phyloP scores from a whole-genome alignment of 2,113 vertebrate species.

The Podiceps cristatus region DNA sequence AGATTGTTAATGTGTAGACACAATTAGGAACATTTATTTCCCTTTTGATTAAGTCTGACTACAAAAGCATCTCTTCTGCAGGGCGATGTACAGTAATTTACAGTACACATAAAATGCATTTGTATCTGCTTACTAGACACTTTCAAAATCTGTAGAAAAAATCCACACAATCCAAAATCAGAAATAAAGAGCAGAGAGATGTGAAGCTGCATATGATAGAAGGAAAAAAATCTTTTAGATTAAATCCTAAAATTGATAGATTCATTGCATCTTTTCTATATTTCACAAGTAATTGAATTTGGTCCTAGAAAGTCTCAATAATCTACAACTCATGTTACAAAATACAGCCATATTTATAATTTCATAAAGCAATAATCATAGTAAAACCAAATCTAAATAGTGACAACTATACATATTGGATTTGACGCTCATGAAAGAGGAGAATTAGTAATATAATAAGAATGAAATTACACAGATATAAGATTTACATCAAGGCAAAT shows the following conservation, averaged over 20 bases:
- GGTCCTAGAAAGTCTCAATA: background rate
- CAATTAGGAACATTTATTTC: background rate
- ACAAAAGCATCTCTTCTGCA: background rate
- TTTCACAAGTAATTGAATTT: background rate
- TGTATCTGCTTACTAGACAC: background rate
- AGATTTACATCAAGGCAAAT: slow-evolving; percentile 15
- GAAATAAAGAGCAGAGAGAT: background rate
- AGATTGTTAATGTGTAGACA: background rate
- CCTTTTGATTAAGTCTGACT: background rate
- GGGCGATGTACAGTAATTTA: background rate
- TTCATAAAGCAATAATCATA: background rate
- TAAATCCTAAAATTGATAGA: background rate
- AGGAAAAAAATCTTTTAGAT: background rate
- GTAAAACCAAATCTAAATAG: background rate
- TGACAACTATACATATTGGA: background rate
- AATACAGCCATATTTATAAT: background rate
- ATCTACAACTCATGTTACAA: background rate
- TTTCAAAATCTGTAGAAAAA: background rate
- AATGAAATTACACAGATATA: background rate
- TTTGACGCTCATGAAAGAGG: background rate
- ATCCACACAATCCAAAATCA: background rate
- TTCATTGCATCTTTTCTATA: background rate
- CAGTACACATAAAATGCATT: background rate
- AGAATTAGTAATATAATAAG: background rate
- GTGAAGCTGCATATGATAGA: background rate